These are phyloP conservation scores for Drosophila eohydei DNA, from an alignment of 2,888 invertebrate genomes.

Conservation along the genomic window DNA sequence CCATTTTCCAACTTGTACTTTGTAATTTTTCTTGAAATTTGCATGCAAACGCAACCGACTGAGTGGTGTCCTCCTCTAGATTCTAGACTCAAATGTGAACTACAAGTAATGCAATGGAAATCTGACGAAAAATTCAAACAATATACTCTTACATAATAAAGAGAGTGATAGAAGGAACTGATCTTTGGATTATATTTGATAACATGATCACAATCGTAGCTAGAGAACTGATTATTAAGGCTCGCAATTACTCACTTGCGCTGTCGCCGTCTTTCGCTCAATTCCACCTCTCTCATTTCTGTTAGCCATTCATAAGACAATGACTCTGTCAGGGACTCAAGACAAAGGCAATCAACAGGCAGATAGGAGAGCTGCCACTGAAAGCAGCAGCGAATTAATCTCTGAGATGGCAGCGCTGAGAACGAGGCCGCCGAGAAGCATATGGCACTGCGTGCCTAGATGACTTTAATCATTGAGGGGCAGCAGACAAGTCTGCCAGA, in stretches of 20 bases:
- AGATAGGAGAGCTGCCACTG: slow-evolving; percentile 20
- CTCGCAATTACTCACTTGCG: background rate
- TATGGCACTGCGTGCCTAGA: slow-evolving; percentile 72
- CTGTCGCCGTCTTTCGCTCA: too few species aligned
- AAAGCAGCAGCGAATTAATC: slow-evolving; percentile 56
- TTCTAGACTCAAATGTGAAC: background rate
- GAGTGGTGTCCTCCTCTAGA: background rate
- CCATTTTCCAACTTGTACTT: slow-evolving; percentile 3
- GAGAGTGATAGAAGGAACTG: background rate
- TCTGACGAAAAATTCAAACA: background rate
- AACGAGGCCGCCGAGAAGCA: slow-evolving; percentile 48
- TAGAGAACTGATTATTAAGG: background rate
- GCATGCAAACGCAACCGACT: background rate
- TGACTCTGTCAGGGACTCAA: slow-evolving; percentile 6
- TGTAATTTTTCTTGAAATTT: slow-evolving; percentile 11
- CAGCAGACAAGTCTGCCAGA: slow-evolving; percentile 46
- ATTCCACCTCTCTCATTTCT: background rate
- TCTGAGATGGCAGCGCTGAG: slow-evolving; percentile 31
- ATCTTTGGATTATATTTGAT: background rate
- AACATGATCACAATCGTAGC: background rate
- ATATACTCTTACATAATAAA: background rate
- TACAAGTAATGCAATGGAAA: background rate
- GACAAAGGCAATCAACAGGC: slow-evolving; percentile 52
- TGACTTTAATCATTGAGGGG: slow-evolving; percentile 72
- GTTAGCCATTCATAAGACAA: slow-evolving; percentile 3